Base-by-base conservation (phyloP, 2,113 vertebrate genomes). In the Epinephelus fuscoguttatus region DNA sequence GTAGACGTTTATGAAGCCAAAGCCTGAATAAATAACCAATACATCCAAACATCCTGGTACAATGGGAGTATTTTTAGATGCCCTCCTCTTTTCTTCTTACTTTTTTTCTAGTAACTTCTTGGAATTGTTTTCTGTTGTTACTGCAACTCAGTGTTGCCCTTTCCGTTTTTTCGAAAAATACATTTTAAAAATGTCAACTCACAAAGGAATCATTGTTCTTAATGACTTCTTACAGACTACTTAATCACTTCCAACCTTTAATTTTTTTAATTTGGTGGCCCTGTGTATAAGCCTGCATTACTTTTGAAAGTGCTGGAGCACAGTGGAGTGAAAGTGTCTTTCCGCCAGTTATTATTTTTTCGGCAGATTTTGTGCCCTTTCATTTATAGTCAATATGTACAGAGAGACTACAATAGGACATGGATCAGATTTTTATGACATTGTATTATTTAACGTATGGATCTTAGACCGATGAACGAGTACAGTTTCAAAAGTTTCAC, bases 21-120 rank as follows among this genome's bases (percentile, higher is more conserved):
- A 42, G 13, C 68, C 70, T 67, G 40, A 64, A 78, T 70, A 69
- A 70, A 67, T 78, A 47, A 75, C 0, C n/a, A 62, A 19, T 53
- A n/a, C 27, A 30, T 27, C 13, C 56, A 59, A 57, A 57, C 19
- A 57, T 40, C 17, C 1, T 62, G 47, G 56, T 61, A 49, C 37
- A 3, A 56, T 45, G 23, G 6, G 23, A 59, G 56, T 15, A 23
- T 25, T 27, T 55, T 71, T 45, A 8, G 30, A 30, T 33, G 15
- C 19, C 23, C 13, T 17, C n/a, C 1, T 75, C 23, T 49, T 56
- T 78, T 62, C 18, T 69, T 18, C 49, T 62, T 50, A 70, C 57
- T 13, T 73, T 18, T 55, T 62, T 30, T 21, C 7, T 4, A 42
- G 19, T 21, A 7, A 13, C 12, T 17, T 42, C 42, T 18, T 33